These are phyloP conservation scores for Gasteruption jaculator DNA, from an alignment of 2,888 invertebrate species.

Conservation along the genomic window DNA sequence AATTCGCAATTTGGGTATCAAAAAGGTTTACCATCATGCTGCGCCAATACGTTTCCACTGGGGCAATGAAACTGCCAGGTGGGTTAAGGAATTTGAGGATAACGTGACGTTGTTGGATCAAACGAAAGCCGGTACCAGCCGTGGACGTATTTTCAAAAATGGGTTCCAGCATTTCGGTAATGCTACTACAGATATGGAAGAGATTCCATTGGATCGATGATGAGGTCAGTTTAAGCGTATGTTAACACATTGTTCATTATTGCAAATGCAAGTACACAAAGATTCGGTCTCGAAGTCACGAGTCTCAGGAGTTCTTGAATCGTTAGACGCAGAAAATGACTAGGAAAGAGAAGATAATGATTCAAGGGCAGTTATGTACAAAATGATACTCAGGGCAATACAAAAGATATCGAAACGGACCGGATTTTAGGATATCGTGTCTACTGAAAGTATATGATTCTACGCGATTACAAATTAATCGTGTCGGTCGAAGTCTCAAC, in stretches of 20 bases:
- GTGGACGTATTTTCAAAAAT: slow-evolving; percentile 50
- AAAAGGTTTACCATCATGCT: slow-evolving; percentile 39
- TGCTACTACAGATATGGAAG: slow-evolving; percentile 33
- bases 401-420: too few relatives aligned
- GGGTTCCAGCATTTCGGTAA: slow-evolving; percentile 51
- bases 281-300: too few relatives aligned
- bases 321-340: background rate
- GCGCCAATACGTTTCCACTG: slow-evolving; percentile 41
- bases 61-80: slow-evolving; percentile 42
- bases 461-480: too few relatives aligned
- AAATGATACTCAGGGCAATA: slow-evolving; percentile 32
- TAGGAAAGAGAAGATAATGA: slow-evolving; percentile 4
- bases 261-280: too few relatives aligned
- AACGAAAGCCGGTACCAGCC: slow-evolving; percentile 37
- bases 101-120: slow-evolving; percentile 41
- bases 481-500: too few relatives aligned
- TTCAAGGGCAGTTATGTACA: slow-evolving; percentile 22
- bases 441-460: too few relatives aligned
- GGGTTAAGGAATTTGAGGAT: slow-evolving; percentile 44
- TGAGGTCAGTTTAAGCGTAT: too few relatives aligned
- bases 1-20: slow-evolving; percentile 34
- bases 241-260: too few relatives aligned
- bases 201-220: slow-evolving; percentile 40
- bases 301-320: too few relatives aligned
- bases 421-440: too few relatives aligned